These are phyloP conservation scores for Leucophenga maculata DNA, from an alignment of 2,888 invertebrate genomes.

Conservation along the genomic window DNA sequence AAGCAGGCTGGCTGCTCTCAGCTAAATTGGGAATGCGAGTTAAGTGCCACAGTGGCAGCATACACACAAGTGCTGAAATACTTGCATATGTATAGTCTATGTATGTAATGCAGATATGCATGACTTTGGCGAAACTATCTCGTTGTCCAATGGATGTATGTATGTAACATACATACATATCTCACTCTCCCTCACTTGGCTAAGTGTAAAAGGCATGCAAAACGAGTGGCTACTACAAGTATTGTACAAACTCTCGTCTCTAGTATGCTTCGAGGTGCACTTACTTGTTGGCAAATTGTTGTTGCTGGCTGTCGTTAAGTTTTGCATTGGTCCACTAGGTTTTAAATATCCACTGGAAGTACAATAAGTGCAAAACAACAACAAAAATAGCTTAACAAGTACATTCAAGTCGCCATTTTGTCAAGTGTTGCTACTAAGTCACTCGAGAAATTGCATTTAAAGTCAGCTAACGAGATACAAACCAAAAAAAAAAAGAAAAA, in stretches of 20 bases:
- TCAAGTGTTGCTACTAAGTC: background rate
- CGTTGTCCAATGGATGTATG: too few species aligned
- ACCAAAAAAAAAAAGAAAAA: background rate
- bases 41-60: background rate
- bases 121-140: background rate
- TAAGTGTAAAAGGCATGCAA: constrained; percentile 6
- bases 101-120: background rate
- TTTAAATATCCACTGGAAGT: background rate
- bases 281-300: background rate
- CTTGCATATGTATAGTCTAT: background rate
- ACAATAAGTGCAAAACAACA: background rate
- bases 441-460: background rate
- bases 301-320: background rate
- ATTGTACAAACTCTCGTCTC: background rate
- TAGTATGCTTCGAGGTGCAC: constrained; percentile 5
- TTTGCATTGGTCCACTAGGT: constrained; percentile 10
- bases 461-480: background rate
- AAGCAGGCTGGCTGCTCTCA: background rate
- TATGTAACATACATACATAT: too few species aligned
- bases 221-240: constrained; percentile 13
- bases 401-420: background rate
- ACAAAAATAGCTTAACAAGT: background rate
- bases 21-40: constrained; percentile 15
- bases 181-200: too few species aligned
- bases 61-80: constrained; percentile 9